A percentile compares a stretch with the other conserved stretches of the same genome.
These are phyloP conservation scores for Pseudonaja textilis DNA, from an alignment of 2,113 vertebrate genomes.

Conservation along the genomic window DNA sequence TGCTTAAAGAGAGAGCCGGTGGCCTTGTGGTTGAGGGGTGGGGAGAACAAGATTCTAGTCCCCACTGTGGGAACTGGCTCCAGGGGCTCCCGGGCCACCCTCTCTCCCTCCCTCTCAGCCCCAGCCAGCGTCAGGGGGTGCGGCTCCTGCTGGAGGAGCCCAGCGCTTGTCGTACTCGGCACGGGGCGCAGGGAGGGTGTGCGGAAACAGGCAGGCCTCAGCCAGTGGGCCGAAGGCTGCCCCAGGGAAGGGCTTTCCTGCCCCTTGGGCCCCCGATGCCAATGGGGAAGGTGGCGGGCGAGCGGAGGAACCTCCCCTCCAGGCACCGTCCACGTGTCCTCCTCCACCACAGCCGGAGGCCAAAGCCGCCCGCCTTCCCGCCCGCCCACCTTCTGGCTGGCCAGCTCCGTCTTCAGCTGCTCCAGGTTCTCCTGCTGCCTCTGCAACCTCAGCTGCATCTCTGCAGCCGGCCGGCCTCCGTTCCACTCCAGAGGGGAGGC, in stretches of 20 bases:
- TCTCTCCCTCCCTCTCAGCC: background rate
- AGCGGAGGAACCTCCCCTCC: background rate
- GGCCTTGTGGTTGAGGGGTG: background rate
- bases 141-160: background rate
- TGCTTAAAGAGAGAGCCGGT: background rate
- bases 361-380: background rate
- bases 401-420: conserved; percentile 76
- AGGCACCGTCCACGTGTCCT: background rate
- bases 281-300: background rate
- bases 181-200: background rate
- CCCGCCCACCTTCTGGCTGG: conserved; percentile 75
- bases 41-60: background rate
- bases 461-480: conserved; percentile 63
- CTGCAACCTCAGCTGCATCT: conserved; percentile 79
- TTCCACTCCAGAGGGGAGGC: conserved; percentile 68
- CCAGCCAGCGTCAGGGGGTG: background rate
- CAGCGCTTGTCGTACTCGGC: background rate
- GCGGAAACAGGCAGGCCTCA: background rate
- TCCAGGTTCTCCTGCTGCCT: conserved; percentile 86
- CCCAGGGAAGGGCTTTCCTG: background rate
- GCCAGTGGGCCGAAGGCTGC: background rate
- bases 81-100: background rate
- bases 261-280: background rate
- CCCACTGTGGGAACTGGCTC: background rate
- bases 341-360: background rate